A percentile compares a stretch with the other conserved stretches of the same genome.
Evolutionary conservation across 2,888 invertebrate genomes (phyloP).

Genomic region (Dioctria rufipes): DNA sequence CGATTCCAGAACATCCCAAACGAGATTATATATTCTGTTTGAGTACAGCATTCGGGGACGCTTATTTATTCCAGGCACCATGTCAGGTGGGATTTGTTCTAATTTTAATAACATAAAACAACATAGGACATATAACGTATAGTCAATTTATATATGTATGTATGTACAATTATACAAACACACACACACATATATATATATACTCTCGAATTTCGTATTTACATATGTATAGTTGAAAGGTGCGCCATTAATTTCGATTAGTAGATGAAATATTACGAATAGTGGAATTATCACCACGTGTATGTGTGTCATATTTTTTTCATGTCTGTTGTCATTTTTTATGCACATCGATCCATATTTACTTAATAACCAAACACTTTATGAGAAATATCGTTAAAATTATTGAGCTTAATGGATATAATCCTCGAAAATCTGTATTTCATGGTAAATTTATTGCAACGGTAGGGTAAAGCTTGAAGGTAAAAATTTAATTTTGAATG

Average conservation of each 20-base stretch:
- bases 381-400: too few relatives aligned
- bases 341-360: too few relatives aligned
- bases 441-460: too few relatives aligned
- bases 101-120: slow-evolving; percentile 17
- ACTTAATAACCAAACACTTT: too few relatives aligned
- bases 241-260: slow-evolving; percentile 39
- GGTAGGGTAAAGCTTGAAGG: too few relatives aligned
- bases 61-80: slow-evolving; percentile 95
- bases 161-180: neutral
- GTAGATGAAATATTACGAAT: slow-evolving; percentile 25
- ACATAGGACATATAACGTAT: neutral
- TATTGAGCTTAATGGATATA: too few relatives aligned
- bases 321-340: too few relatives aligned
- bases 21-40: slow-evolving; percentile 98
- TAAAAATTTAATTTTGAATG: too few relatives aligned
- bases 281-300: neutral
- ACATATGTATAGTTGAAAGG: neutral
- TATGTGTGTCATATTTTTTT: too few relatives aligned
- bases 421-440: too few relatives aligned
- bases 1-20: slow-evolving; percentile 99
- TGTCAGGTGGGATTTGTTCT: slow-evolving; percentile 77
- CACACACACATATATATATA: neutral
- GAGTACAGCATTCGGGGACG: slow-evolving; percentile 98
- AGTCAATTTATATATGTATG: neutral
- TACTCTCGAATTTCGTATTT: neutral